Evolutionary conservation across 2,113 vertebrate species (phyloP), one percentile per base, ranked within the genome.

Genomic region (Bagarius yarrelli): DNA sequence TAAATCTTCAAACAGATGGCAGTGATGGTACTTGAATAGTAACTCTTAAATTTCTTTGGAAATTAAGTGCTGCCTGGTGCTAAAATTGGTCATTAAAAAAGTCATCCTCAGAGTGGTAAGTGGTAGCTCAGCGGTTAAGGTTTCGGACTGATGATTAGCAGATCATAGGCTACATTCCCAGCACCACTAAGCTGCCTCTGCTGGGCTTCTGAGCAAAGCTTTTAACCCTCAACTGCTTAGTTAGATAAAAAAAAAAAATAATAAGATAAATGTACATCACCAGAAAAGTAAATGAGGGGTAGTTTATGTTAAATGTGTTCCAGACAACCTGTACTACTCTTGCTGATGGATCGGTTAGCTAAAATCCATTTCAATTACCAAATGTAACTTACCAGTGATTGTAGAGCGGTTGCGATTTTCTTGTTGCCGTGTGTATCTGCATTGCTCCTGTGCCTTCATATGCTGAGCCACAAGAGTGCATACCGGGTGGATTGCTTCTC

Each of bases 401-500:
- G 4, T 60, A 36, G 88, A 88, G 52, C 12, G 61, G 87, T 89
- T 90, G 27, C 12, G 84, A 78, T 79, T 44, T 80, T 93, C 91
- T 82, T 87, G 82, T 67, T 59, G 64, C 8, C 86, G 88, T 59
- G 87, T 84, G 30, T 59, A 83, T 60, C 83, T 73, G 78, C 92
- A 93, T n/a, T 89, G 85, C 15, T 93, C 88, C 63, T 91, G 84
- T 67, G 89, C 89, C 79, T 88, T 89, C 88, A 89, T 91, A 86
- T 90, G 92, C 81, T 92, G 91, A 56, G 85, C 40, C 74, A 93
- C 90, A 72, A 91, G 44, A 32, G 86, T 91, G 0, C 92, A 93
- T 85, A 90, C 88, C 21, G 91, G 89, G 81, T 93, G 92, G n/a
- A 93, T 93, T 80, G 92, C 89, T 34, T 90, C 89, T 2, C 81